Percentiles rank a stretch among this genome's conserved stretches.
Evolutionary conservation across 2,888 invertebrate species (phyloP).

Genomic region (Heliconius charithonia): DNA sequence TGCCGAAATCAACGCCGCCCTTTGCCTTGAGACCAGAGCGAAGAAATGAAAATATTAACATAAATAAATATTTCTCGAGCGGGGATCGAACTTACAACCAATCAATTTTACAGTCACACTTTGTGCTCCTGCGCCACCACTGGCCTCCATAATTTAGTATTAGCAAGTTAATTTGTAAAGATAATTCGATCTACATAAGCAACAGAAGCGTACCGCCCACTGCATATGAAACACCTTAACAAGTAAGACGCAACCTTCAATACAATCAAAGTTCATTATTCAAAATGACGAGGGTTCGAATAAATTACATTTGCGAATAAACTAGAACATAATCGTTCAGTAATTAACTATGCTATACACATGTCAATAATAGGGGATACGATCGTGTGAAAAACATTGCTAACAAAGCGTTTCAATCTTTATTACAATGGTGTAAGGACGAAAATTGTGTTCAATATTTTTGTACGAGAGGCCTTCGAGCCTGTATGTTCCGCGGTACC

Average conservation of each 20-base stretch:
- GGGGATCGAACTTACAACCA: too few relatives aligned
- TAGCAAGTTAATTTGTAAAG: neutral
- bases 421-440: neutral
- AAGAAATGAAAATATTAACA: neutral
- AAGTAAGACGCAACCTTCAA: constrained; percentile 25
- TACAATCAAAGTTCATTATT: constrained; percentile 37
- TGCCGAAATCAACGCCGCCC: too few relatives aligned
- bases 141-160: neutral
- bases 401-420: neutral
- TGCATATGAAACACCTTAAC: constrained; percentile 19
- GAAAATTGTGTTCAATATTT: neutral
- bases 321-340: constrained; percentile 42
- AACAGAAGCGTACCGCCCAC: neutral
- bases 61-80: too few relatives aligned
- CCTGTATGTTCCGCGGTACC: constrained; percentile 52
- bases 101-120: too few relatives aligned
- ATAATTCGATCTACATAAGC: neutral
- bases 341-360: constrained; percentile 46
- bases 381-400: constrained; percentile 25
- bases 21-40: neutral
- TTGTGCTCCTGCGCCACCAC: too few relatives aligned
- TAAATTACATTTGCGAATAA: constrained; percentile 39
- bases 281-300: constrained; percentile 35
- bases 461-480: neutral
- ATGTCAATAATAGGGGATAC: constrained; percentile 40